Percentiles rank a stretch among this genome's conserved stretches.
These are phyloP conservation scores for Aldabrachelys gigantea DNA, from an alignment of 2,113 vertebrate species.

Conservation along the genomic window DNA sequence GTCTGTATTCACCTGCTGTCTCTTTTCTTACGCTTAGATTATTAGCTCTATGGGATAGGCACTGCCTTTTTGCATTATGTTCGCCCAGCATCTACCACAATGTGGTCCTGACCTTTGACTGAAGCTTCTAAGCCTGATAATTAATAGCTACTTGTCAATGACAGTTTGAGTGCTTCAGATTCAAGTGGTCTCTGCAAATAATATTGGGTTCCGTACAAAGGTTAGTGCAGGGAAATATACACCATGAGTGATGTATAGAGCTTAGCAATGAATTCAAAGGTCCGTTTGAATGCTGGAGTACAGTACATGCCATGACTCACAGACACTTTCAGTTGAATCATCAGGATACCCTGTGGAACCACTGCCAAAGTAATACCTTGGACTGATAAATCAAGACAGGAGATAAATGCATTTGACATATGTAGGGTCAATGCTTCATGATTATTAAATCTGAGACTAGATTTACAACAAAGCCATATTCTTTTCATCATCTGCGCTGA, in stretches of 20 bases:
- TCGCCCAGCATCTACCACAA: not conserved
- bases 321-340: not conserved
- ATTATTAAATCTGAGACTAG: too few species aligned
- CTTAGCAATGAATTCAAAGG: not conserved
- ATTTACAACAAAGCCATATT: too few species aligned
- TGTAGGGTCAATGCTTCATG: too few species aligned
- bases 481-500: too few species aligned
- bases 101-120: not conserved
- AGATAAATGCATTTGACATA: too few species aligned
- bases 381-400: not conserved
- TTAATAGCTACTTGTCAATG: not conserved
- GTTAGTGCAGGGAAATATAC: not conserved
- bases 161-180: not conserved
- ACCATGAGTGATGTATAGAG: not conserved
- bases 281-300: not conserved
- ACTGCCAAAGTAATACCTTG: not conserved
- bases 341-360: not conserved
- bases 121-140: not conserved
- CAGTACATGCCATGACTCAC: not conserved
- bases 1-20: fast-evolving
- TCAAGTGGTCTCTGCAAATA: not conserved
- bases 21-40: not conserved
- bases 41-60: not conserved
- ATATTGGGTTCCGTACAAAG: not conserved
- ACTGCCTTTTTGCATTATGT: not conserved